Percentiles rank a stretch among this genome's conserved stretches.
phyloP scores from a whole-genome alignment of 2,797 vertebrate species.

The Rallus crepitans region DNA sequence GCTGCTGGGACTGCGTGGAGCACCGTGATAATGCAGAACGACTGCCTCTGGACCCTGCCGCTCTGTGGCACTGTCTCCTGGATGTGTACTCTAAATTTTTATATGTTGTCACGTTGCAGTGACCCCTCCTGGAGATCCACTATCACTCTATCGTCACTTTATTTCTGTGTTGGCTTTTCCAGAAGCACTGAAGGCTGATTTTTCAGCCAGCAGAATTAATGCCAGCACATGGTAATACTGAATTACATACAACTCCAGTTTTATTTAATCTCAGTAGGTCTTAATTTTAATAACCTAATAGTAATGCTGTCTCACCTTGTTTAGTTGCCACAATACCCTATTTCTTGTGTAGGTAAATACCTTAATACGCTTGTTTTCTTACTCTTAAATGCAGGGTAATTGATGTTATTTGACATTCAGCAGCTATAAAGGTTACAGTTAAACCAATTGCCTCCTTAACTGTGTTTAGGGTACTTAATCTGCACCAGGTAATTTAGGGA shows the following conservation, averaged over 20 bases:
- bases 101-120: not conserved
- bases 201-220: not conserved
- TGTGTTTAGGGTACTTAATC: slow-evolving; percentile 10
- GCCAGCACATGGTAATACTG: not conserved
- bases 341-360: not conserved
- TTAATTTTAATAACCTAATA: not conserved
- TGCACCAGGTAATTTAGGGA: not conserved
- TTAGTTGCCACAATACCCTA: not conserved
- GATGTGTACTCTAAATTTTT: not conserved
- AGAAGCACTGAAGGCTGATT: not conserved
- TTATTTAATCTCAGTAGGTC: not conserved
- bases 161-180: not conserved
- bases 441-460: slow-evolving; percentile 22
- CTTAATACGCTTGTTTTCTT: not conserved
- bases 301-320: not conserved
- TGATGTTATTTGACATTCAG: not conserved
- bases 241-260: not conserved
- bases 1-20: not conserved
- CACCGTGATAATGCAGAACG: rapidly evolving
- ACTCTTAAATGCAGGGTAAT: not conserved
- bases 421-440: not conserved
- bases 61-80: not conserved
- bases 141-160: rapidly evolving
- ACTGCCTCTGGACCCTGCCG: not conserved
- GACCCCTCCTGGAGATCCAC: not conserved